phyloP scores from a whole-genome alignment of 2,888 invertebrate genomes.

The Troides oblongomaculatus region DNA sequence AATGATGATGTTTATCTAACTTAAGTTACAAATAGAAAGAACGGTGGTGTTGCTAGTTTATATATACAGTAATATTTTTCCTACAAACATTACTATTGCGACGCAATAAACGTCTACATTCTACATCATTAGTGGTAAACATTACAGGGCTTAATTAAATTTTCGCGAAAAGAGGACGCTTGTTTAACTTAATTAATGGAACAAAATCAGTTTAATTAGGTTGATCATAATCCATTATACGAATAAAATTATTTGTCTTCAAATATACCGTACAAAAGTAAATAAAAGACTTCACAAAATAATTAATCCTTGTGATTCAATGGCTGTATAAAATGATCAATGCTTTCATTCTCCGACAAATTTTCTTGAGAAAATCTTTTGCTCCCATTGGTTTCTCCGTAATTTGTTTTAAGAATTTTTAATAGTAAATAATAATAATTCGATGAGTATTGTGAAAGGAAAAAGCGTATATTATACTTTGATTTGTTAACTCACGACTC shows the following conservation, averaged over 20 bases:
- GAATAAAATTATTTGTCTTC: conserved; percentile 12
- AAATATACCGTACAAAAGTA: conserved; percentile 6
- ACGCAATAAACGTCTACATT: background rate
- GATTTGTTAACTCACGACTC: no score
- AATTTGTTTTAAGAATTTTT: no score
- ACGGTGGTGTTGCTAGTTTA: no score
- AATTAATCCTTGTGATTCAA: conserved; percentile 3
- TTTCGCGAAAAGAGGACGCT: conserved; percentile 6
- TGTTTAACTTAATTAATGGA: conserved; percentile 15
- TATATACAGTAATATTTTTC: no score
- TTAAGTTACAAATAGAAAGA: no score
- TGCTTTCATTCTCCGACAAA: background rate
- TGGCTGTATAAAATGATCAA: background rate
- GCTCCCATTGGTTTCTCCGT: background rate
- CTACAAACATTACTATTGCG: background rate
- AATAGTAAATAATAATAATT: no score
- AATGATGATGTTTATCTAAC: no score
- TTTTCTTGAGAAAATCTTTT: background rate
- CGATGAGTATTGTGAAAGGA: no score
- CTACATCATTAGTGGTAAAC: background rate
- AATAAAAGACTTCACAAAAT: conserved; percentile 10
- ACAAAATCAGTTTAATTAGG: conserved; percentile 12
- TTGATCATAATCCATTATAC: conserved; percentile 17
- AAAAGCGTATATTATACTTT: no score
- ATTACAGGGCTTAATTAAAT: conserved; percentile 12